phyloP scores from a whole-genome alignment of 2,113 vertebrate species.

The Empidonax traillii region DNA sequence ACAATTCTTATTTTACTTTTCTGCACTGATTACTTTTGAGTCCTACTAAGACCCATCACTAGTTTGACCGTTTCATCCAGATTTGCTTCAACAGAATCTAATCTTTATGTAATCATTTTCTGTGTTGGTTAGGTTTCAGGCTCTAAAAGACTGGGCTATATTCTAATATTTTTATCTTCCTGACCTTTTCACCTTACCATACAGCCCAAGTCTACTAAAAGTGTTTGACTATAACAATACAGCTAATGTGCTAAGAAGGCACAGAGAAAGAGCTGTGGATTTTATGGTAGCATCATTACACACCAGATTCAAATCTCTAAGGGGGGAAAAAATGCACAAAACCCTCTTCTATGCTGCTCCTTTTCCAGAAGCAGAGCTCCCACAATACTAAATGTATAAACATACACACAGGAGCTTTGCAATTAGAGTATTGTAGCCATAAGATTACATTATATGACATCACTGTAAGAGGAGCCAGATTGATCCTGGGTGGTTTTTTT shows the following conservation, averaged over 20 bases:
- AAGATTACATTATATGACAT: not conserved
- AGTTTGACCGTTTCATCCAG: not conserved
- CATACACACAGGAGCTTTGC: not conserved
- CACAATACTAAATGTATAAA: not conserved
- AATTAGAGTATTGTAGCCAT: not conserved
- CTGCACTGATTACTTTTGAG: not conserved
- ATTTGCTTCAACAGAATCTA: not conserved
- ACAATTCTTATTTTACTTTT: not conserved
- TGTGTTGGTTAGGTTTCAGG: not conserved
- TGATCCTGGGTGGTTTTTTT: not conserved
- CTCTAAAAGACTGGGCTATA: not conserved
- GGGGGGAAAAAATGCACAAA: not conserved
- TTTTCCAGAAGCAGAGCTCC: not conserved
- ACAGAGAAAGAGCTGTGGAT: not conserved
- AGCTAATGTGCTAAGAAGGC: not conserved
- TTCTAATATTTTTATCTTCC: not conserved
- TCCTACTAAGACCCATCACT: not conserved
- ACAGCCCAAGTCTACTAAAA: not conserved
- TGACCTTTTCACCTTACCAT: not conserved
- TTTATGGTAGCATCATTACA: not conserved
- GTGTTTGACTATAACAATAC: not conserved
- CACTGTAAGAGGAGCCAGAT: not conserved
- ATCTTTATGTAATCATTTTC: not conserved
- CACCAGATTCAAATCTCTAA: not conserved
- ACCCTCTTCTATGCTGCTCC: not conserved